Conservation (phyloP, 2,888 invertebrate genomes). For the Zele albiditarsus region DNA sequence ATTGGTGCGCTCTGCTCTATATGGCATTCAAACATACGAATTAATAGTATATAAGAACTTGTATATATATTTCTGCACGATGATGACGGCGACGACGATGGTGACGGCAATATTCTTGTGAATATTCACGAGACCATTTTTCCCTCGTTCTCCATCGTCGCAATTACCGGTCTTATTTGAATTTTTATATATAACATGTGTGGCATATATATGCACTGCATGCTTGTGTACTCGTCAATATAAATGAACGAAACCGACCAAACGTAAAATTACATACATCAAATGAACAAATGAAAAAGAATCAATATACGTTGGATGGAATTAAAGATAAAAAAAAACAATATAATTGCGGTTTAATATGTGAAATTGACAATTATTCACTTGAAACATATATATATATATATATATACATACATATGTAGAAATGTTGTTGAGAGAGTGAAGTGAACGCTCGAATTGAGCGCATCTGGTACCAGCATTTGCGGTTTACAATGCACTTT, state of each 20-base stretch:
- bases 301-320: not conserved
- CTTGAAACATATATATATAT: not conserved
- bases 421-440: not conserved
- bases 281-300: not conserved
- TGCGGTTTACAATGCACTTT: conserved; percentile 67
- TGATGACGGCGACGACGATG: not conserved
- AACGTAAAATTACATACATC: conserved; percentile 44
- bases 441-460: conserved; percentile 49
- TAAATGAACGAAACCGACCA: conserved; percentile 52
- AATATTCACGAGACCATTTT: conserved; percentile 65
- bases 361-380: not conserved
- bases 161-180: conserved; percentile 27
- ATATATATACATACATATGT: not conserved
- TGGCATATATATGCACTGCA: conserved; percentile 20
- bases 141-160: conserved; percentile 46
- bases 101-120: conserved; percentile 49
- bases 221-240: too few species aligned
- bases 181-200: conserved; percentile 47
- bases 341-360: conserved; percentile 1
- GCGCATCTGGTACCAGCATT: conserved; percentile 62
- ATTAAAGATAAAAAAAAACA: not conserved
- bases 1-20: conserved; percentile 64
- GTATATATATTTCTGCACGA: conserved; percentile 31
- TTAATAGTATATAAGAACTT: not conserved
- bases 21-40: conserved; percentile 54